Conservation (phyloP, 2,797 vertebrate genomes). For the Coregonus suidteri region DNA sequence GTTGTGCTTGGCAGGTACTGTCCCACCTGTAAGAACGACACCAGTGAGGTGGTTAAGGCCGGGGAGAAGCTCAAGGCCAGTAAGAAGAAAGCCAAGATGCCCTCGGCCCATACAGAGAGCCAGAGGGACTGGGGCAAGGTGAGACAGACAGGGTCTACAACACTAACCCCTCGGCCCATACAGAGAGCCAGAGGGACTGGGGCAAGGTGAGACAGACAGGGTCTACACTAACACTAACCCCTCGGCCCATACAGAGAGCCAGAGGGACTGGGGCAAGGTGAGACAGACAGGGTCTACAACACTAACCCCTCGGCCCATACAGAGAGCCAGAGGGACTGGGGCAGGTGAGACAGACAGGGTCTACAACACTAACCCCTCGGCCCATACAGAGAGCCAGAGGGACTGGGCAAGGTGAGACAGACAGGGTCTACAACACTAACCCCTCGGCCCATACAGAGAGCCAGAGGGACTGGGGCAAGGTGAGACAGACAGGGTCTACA, state of each 20-base stretch:
- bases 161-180: not conserved
- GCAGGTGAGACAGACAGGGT: conserved; percentile 78
- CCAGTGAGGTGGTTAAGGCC: conserved; percentile 95
- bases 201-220: conserved; percentile 74
- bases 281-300: no score
- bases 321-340: conserved; percentile 98
- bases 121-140: conserved; percentile 99
- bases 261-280: no score
- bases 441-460: no score
- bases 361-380: no score
- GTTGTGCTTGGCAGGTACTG: conserved; percentile 85
- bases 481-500: no score
- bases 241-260: no score
- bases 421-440: no score
- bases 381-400: no score
- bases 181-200: no score
- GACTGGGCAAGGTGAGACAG: conserved; percentile 74
- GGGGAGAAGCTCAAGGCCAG: conserved; percentile 97
- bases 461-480: no score
- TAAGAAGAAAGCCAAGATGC: conserved; percentile 99
- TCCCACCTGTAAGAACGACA: conserved; percentile 98
- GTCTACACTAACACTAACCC: no score
- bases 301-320: conserved; percentile 83
- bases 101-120: conserved; percentile 95
- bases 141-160: conserved; percentile 28